Base-by-base conservation (phyloP, 2,797 vertebrate genomes). In the Acestrorhynchus altus region DNA sequence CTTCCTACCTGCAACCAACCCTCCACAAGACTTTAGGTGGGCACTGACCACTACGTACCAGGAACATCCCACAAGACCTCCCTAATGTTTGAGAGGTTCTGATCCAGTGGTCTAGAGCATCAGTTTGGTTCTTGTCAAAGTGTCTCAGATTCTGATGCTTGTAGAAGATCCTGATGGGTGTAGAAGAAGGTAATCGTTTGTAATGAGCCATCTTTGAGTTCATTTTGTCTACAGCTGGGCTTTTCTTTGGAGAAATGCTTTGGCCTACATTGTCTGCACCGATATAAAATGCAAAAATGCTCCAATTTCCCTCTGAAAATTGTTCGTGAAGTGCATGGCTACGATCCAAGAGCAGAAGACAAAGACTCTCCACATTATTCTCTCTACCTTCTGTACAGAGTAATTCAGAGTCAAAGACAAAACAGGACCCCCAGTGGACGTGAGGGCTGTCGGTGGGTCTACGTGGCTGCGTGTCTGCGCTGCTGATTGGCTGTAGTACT, bases 171-270 rank as follows among this genome's bases (percentile, higher is more conserved):
- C n/a, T n/a, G n/a, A n/a, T n/a, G n/a, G n/a, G n/a, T n/a, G n/a
- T n/a, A n/a, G 11, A 16, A 4, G 31, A 35, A 61, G 15, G 64
- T 26, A 26, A 12, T 56, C 13, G 8, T 16, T 10, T 35, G 59
- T 52, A 28, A 69, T 35, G 66, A 68, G 20, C 47, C 64, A 44
- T 24, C 44, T 26, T 31, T 49, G 44, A 22, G n/a, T 40, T 28
- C 8, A 13, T 0, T 65, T 44, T 44, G 24, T 24, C 40, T 24
- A 24, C 39, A 28, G 3, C 26, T 54, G 31, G 0, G 59, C 12
- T 35, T 49, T 52, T 39, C 16, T 52, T 52, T 52, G 13, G 11
- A 69, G n/a, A 69, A 67, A 52, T 54, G 44, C 44, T 49, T 67
- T 12, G 35, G 67, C 31, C n/a, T 22, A 40, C 31, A 39, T 4